Base-by-base conservation (phyloP, 2,113 vertebrate species). In the Indri indri region DNA sequence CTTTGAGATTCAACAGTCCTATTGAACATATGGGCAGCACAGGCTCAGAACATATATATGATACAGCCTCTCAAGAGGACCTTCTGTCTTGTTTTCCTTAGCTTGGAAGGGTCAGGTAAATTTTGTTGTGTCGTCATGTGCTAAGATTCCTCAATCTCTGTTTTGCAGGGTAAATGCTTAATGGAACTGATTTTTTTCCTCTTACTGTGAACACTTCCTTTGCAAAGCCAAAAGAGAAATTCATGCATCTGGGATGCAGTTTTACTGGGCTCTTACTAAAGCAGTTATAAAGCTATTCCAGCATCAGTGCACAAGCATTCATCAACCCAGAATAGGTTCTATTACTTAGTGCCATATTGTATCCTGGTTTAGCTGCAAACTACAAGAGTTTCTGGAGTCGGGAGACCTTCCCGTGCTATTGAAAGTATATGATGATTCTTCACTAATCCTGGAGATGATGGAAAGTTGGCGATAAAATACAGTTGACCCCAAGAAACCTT, bases 41-140 rank as follows among this genome's bases (percentile, higher is more conserved):
- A 98, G 98, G 97, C 98, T 98, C 98, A 95, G 98, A 99, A 99
- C 97, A 98, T 99, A 99, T 99, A 99, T 98, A 98, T 98, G 98
- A 98, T 98, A 97, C 98, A 98, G 98, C 98, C 98, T 98, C 98
- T 98, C 96, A 70, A 98, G 98, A 98, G 97, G 98, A 99, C 98
- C 98, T 99, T 99, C 99, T 99, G 99, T 99, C 98, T 98, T 99
- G 98, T 99, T 99, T 99, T 99, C 98, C 98, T 98, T 98, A 98
- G 98, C 98, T 98, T 98, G 98, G 98, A 98, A 98, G 98, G 99
- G 99, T 99, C 98, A 99, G 98, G 98, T 99, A 99, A 99, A 99
- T 98, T 99, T 98, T 99, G 98, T 98, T 98, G 97, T 97, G 98
- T 98, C 97, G 96, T 98, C 98, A 98, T 98, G 95, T 98, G 97